Percentiles rank a stretch among this genome's conserved stretches.
phyloP scores from a whole-genome alignment of 2,113 vertebrate genomes.

The Holacanthus passer region DNA sequence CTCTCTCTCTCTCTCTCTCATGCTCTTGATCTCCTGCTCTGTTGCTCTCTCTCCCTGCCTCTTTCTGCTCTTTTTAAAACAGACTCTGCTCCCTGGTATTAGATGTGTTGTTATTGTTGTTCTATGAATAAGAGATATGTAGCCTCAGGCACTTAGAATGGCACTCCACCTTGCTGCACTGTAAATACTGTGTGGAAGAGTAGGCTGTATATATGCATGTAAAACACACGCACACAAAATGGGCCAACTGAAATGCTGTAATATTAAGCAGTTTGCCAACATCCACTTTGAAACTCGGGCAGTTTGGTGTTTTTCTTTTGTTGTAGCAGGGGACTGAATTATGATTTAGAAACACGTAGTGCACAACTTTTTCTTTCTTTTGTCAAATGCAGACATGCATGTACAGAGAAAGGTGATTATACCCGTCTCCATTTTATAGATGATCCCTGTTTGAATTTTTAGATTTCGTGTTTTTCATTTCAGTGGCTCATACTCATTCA shows the following conservation, averaged over 20 bases:
- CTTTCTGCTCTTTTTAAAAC: slow-evolving; percentile 22
- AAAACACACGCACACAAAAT: slow-evolving; percentile 6
- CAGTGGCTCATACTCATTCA: not conserved
- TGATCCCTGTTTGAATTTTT: not conserved
- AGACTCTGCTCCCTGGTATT: slow-evolving; percentile 34
- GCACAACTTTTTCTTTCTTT: slow-evolving; percentile 8
- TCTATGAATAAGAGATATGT: slow-evolving; percentile 68
- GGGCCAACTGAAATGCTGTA: slow-evolving; percentile 35
- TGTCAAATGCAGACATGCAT: not conserved
- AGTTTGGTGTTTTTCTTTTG: slow-evolving; percentile 21
- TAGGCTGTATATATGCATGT: slow-evolving; percentile 33
- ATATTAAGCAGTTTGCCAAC: slow-evolving; percentile 32
- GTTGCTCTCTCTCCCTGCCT: not conserved
- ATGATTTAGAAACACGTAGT: slow-evolving; percentile 17
- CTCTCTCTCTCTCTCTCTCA: not conserved
- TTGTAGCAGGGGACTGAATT: slow-evolving; percentile 13
- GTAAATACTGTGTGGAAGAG: slow-evolving; percentile 50
- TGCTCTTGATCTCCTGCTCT: not conserved
- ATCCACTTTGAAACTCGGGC: slow-evolving; percentile 23
- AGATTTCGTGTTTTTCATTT: not conserved
- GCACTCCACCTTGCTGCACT: slow-evolving; percentile 54
- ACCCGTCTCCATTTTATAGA: not conserved
- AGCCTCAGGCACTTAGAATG: slow-evolving; percentile 45
- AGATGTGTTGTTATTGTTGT: slow-evolving; percentile 68
- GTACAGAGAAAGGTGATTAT: not conserved